These are phyloP conservation scores for Malurus melanocephalus DNA, from an alignment of 2,113 vertebrate species.

Conservation along the genomic window DNA sequence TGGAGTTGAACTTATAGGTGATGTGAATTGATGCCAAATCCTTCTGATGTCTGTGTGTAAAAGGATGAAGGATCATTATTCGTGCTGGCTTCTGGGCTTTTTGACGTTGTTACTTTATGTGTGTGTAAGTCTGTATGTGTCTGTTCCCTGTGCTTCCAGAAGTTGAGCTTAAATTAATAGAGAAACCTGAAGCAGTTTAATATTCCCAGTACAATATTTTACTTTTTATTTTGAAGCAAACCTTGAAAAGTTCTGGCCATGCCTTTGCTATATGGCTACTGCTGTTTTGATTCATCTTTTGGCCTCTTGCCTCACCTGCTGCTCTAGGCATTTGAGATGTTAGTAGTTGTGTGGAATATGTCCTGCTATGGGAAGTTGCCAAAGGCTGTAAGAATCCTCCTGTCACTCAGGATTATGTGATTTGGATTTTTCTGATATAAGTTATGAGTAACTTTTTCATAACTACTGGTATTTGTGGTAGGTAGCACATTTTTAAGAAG, in stretches of 20 bases:
- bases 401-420: background rate
- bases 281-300: conserved; percentile 16
- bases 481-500: background rate
- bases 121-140: background rate
- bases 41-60: background rate
- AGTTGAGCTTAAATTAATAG: conserved; percentile 25
- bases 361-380: conserved; percentile 5
- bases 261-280: background rate
- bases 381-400: background rate
- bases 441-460: background rate
- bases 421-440: background rate
- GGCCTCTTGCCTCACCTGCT: background rate
- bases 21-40: background rate
- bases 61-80: background rate
- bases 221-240: background rate
- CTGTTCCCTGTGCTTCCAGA: background rate
- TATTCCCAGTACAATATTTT: background rate
- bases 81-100: background rate
- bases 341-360: conserved; percentile 4
- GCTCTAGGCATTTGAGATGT: background rate
- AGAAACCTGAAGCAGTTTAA: conserved; percentile 48
- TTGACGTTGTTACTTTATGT: background rate
- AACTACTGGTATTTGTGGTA: background rate
- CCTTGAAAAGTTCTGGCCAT: background rate
- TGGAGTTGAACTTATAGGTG: background rate